phyloP scores from a whole-genome alignment of 2,113 vertebrate species.

The Progne subis region DNA sequence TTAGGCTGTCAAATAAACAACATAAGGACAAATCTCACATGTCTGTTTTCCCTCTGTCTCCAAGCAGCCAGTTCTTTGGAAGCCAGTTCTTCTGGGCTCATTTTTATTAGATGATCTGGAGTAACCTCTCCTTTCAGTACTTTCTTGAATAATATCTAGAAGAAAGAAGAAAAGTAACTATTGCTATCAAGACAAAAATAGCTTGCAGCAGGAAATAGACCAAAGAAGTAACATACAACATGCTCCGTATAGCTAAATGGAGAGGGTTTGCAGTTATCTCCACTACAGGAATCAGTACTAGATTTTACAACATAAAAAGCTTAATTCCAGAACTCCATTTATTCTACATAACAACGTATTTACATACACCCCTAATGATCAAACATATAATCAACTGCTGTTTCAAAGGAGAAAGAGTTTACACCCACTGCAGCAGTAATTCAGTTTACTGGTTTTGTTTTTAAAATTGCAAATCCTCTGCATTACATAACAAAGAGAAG shows the following conservation, averaged over 20 bases:
- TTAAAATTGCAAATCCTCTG: background rate
- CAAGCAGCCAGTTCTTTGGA: conserved; percentile 97
- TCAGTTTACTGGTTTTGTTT: background rate
- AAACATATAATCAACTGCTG: background rate
- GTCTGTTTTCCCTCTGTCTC: conserved; percentile 95
- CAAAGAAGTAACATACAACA: background rate
- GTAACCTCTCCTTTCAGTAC: conserved; percentile 95
- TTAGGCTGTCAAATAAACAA: background rate
- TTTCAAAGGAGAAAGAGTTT: background rate
- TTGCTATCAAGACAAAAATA: background rate
- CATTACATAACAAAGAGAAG: background rate
- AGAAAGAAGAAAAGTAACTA: background rate
- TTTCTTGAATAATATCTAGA: conserved; percentile 92
- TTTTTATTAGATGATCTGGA: conserved; percentile 91
- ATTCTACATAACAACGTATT: background rate
- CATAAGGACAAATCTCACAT: conserved; percentile 76
- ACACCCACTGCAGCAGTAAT: background rate
- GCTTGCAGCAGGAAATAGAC: background rate
- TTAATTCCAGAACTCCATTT: background rate
- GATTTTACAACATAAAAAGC: background rate
- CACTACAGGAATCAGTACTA: background rate
- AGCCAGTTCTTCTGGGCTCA: conserved; percentile 97
- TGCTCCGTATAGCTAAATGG: background rate
- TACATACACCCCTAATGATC: background rate
- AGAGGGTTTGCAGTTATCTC: background rate